Evolutionary conservation across 2,797 vertebrate genomes (phyloP).

Genomic region (Sarcophilus harrisii): DNA sequence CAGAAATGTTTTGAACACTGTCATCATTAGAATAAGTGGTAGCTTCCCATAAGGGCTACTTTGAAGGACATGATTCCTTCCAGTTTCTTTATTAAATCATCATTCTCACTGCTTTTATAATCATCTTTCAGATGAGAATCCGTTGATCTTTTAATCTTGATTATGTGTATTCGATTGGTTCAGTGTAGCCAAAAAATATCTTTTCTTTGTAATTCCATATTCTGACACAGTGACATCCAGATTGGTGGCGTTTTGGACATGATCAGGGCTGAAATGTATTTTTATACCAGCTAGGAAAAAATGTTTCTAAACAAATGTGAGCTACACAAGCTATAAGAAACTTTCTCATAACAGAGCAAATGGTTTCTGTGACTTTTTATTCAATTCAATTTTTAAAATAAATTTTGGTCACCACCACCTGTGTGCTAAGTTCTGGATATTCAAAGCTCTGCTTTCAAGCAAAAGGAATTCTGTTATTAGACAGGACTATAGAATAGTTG

Average conservation of each 20-base stretch:
- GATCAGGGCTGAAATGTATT: neutral
- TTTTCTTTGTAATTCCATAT: neutral
- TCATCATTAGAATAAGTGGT: neutral
- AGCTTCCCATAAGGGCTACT: neutral
- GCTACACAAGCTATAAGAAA: neutral
- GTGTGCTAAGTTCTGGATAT: neutral
- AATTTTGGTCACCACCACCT: neutral
- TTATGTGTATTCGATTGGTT: neutral
- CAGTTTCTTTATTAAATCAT: neutral
- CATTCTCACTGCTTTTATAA: neutral
- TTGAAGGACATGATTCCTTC: neutral
- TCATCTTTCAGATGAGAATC: neutral
- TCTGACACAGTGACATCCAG: neutral
- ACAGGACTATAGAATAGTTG: neutral
- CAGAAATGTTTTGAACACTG: neutral
- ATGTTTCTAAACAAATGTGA: conserved; percentile 4
- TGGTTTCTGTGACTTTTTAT: neutral
- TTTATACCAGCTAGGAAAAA: neutral
- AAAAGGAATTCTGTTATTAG: neutral
- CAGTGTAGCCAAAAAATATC: neutral
- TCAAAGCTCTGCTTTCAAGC: neutral
- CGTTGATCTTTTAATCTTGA: neutral
- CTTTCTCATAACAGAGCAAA: neutral
- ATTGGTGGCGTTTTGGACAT: neutral
- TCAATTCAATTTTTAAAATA: neutral